These are phyloP conservation scores for Pteria penguin DNA, from an alignment of 2,888 invertebrate genomes.

Conservation along the genomic window DNA sequence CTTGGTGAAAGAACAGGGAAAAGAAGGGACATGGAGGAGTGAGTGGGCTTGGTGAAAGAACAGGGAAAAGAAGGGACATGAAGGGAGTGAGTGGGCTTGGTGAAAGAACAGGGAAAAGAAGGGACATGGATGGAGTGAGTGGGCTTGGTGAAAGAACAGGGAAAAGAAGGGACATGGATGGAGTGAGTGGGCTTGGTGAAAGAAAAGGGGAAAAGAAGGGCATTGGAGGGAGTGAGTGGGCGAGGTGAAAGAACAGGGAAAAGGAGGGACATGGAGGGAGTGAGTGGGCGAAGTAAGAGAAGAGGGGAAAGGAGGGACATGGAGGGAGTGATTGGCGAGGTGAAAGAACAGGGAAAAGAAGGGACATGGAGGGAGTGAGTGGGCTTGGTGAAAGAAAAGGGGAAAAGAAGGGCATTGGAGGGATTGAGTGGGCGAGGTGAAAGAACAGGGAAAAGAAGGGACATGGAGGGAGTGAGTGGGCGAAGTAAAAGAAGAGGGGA, in stretches of 20 bases:
- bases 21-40: conserved; percentile 5
- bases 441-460: not conserved
- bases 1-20: not conserved
- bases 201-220: too few species aligned
- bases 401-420: not conserved
- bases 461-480: not conserved
- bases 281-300: not conserved
- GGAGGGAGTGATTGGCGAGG: not conserved
- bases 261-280: too few species aligned
- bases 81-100: not conserved
- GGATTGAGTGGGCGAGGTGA: not conserved
- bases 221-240: too few species aligned
- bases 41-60: not conserved
- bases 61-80: conserved; percentile 6
- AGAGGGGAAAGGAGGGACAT: not conserved
- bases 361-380: not conserved
- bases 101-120: not conserved
- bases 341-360: not conserved
- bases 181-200: too few species aligned
- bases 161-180: not conserved
- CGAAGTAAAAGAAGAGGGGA: not conserved
- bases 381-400: not conserved
- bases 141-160: not conserved
- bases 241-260: too few species aligned
- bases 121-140: too few species aligned